Percentiles rank a stretch among this genome's conserved stretches.
phyloP scores from a whole-genome alignment of 2,888 invertebrate species.

The Bellardia pandia region DNA sequence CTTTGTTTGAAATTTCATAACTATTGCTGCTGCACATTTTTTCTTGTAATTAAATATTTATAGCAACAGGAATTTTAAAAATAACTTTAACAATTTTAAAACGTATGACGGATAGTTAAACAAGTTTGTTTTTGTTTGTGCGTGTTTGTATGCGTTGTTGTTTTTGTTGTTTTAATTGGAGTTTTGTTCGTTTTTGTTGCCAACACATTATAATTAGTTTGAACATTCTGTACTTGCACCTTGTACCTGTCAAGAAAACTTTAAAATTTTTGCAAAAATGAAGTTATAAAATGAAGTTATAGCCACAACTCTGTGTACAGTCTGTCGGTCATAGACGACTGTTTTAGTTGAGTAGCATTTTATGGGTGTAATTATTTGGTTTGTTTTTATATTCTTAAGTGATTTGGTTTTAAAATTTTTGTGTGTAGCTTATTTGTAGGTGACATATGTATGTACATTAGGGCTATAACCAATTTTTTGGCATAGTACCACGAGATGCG shows the following conservation, averaged over 20 bases:
- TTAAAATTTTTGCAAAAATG: conserved; percentile 45
- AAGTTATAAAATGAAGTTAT: conserved; percentile 51
- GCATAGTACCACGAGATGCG: too few species aligned
- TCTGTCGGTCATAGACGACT: neutral
- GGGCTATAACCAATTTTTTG: too few species aligned
- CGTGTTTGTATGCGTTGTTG: neutral
- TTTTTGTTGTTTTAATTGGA: neutral
- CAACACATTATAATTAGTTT: conserved; percentile 63
- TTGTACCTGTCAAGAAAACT: conserved; percentile 61
- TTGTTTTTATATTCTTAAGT: too few species aligned
- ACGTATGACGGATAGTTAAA: conserved; percentile 11
- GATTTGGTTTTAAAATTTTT: too few species aligned
- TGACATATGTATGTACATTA: too few species aligned
- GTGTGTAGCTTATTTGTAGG: too few species aligned
- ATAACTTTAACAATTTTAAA: conserved; percentile 5
- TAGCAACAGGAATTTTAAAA: neutral
- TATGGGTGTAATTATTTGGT: neutral
- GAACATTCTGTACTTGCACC: conserved; percentile 52
- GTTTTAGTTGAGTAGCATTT: neutral
- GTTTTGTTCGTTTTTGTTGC: conserved; percentile 26
- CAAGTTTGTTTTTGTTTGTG: conserved; percentile 25
- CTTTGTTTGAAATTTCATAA: conserved; percentile 6
- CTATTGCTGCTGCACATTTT: neutral
- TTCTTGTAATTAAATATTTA: too few species aligned
- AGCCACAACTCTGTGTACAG: neutral